Evolutionary conservation across 2,888 invertebrate genomes (phyloP).

Genomic region (Drosophila paracracens): DNA sequence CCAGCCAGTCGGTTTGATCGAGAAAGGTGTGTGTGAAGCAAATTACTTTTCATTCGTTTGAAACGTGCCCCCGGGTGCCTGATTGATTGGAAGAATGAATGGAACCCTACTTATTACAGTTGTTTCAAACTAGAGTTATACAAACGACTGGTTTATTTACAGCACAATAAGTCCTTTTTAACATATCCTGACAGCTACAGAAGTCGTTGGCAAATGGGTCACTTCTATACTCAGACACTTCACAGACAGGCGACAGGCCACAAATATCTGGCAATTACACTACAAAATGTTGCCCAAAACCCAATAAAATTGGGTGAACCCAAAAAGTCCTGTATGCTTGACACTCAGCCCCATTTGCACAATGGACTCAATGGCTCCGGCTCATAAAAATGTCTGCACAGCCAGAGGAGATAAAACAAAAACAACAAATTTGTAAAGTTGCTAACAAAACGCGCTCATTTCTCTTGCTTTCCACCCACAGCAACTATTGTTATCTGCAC

Average conservation of each 20-base stretch:
- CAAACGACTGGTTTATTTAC: conserved; percentile 15
- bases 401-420: conserved; percentile 32
- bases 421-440: conserved; percentile 46
- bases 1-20: conserved; percentile 1
- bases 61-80: conserved; percentile 22
- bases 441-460: conserved; percentile 40
- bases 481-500: conserved; percentile 49
- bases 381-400: conserved; percentile 75
- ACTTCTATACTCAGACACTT: conserved; percentile 31
- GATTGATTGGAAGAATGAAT: conserved; percentile 56
- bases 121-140: not conserved
- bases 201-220: conserved; percentile 41
- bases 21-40: conserved; percentile 37
- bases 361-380: conserved; percentile 31
- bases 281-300: conserved; percentile 34
- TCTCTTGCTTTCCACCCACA: not conserved
- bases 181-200: conserved; percentile 36
- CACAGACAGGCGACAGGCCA: conserved; percentile 36
- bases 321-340: conserved; percentile 39
- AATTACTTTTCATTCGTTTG: conserved; percentile 50
- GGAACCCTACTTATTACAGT: conserved; percentile 1
- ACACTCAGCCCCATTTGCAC: conserved; percentile 30
- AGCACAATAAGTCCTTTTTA: conserved; percentile 9
- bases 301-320: conserved; percentile 37
- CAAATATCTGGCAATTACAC: conserved; percentile 61